Percentiles rank a stretch among this genome's conserved stretches.
Conservation (phyloP, 1,140 invertebrate genomes). For the Grapholita molesta region DNA sequence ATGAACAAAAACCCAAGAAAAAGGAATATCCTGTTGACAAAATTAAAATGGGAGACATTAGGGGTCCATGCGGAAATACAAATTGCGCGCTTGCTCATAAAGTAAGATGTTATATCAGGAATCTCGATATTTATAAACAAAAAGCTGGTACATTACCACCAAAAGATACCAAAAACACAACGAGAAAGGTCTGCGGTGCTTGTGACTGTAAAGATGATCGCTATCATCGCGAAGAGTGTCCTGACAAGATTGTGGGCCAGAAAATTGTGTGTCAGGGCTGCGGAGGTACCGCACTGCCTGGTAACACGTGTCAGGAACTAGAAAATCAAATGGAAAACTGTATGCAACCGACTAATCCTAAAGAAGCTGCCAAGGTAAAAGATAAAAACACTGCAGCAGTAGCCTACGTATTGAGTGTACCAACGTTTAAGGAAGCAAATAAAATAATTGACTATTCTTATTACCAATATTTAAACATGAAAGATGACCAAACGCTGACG, state of each 20-base stretch:
- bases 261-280: constrained; percentile 52
- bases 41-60: constrained; percentile 69
- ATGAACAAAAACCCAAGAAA: constrained; percentile 26
- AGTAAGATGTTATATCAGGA: constrained; percentile 64
- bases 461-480: constrained; percentile 23
- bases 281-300: constrained; percentile 41
- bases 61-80: constrained; percentile 64
- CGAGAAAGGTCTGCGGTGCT: constrained; percentile 57
- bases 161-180: constrained; percentile 36
- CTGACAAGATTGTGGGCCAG: constrained; percentile 29
- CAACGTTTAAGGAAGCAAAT: constrained; percentile 42
- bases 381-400: constrained; percentile 31
- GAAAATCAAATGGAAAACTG: constrained; percentile 34
- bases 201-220: constrained; percentile 68
- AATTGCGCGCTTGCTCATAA: constrained; percentile 67
- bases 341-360: constrained; percentile 28
- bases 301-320: constrained; percentile 56
- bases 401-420: constrained; percentile 48
- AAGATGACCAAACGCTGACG: not conserved
- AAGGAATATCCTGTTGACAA: constrained; percentile 60
- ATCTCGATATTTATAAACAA: constrained; percentile 60
- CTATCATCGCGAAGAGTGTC: constrained; percentile 58
- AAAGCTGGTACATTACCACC: constrained; percentile 36
- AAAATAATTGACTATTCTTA: constrained; percentile 21
- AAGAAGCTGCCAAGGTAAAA: not conserved